phyloP scores from a whole-genome alignment of 2,888 invertebrate genomes.

The Sisyra nigra region DNA sequence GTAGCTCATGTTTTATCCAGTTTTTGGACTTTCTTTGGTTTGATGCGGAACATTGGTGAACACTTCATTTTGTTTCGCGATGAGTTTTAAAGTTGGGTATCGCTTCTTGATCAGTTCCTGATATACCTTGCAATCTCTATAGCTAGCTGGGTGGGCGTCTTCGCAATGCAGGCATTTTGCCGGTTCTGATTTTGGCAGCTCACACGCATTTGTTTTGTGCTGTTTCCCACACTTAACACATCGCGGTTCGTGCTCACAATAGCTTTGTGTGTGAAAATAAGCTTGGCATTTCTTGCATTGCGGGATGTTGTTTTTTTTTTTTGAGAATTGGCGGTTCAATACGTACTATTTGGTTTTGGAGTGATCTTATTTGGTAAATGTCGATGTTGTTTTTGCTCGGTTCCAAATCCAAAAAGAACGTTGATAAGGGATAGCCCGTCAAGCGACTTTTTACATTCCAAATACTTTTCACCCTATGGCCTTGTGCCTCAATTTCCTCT shows the following conservation, averaged over 20 bases:
- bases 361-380: slow-evolving; percentile 8
- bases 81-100: too few species aligned
- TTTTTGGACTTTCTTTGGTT: too few species aligned
- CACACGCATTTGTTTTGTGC: slow-evolving; percentile 9
- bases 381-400: slow-evolving; percentile 12
- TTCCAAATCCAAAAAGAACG: slow-evolving; percentile 14
- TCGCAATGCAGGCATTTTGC: slow-evolving; percentile 11
- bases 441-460: neutral
- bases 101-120: too few species aligned
- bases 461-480: too few species aligned
- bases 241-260: slow-evolving; percentile 11
- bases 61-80: too few species aligned
- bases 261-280: slow-evolving; percentile 14
- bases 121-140: too few species aligned
- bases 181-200: slow-evolving; percentile 8
- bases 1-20: too few species aligned
- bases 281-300: slow-evolving; percentile 14
- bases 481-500: too few species aligned
- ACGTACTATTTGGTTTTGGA: slow-evolving; percentile 12
- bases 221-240: slow-evolving; percentile 13
- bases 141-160: slow-evolving; percentile 12
- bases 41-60: too few species aligned
- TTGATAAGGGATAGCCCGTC: slow-evolving; percentile 11
- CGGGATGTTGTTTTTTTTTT: slow-evolving; percentile 11
- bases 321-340: slow-evolving; percentile 12